Evolutionary conservation across 2,113 vertebrate genomes (phyloP), one percentile per base, ranked within the genome.

Genomic region (Lucifuga dentata): DNA sequence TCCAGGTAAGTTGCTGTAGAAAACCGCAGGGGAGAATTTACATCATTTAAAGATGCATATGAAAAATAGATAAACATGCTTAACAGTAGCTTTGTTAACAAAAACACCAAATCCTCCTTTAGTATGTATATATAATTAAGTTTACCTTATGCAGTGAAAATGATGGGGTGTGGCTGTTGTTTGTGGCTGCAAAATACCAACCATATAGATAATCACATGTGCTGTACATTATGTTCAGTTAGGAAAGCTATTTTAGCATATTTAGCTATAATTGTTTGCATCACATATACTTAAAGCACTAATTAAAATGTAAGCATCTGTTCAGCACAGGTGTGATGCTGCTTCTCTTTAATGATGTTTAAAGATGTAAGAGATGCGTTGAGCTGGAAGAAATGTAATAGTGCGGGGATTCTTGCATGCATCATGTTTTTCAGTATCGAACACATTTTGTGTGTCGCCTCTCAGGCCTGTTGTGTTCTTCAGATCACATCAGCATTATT

Each of bases 261-360:
- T 19, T 26, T 2, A 0, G 7, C 16, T 41, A 17, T 36, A 68
- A 52, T 59, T 44, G 20, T 10, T 40, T 36, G 8, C 19, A 56
- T 48, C 74, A 16, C 48, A 36, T 29, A 29, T 48, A 10, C 32
- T 35, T 63, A 24, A 48, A 55, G 15, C 17, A 61, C 59, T 49
- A 72, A 73, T 85, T 78, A 73, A 66, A 70, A 60, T 21, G 8
- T 51, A 32, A 81, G 49, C 23, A 35, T 60, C 36, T 66, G 50
- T 33, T 40, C 12, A 20, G 1, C 26, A n/a, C 32, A 55, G 51
- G 39, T 61, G 64, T 26, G 36, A 12, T 8, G 33, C 12, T 32
- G 16, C 46, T 72, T 33, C 9, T 17, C 11, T 58, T 71, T 20
- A n/a, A n/a, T n/a, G n/a, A n/a, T n/a, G n/a, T n/a, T n/a, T n/a